These are phyloP conservation scores for Bos taurus DNA, from an alignment of 2,113 vertebrate genomes.

Conservation along the genomic window DNA sequence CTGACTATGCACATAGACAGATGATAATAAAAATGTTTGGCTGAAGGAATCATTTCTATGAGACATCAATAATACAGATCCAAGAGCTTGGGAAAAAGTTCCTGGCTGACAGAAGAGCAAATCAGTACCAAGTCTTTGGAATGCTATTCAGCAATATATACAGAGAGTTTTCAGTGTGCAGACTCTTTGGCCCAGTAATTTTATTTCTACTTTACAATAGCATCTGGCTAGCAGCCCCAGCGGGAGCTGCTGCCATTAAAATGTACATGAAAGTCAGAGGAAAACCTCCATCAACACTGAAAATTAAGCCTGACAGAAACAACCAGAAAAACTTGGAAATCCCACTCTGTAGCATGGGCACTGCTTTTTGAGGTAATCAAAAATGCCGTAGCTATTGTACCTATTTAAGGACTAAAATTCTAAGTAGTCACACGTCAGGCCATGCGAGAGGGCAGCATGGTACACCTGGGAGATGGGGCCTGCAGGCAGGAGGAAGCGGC, in stretches of 20 bases:
- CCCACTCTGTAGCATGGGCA: neutral
- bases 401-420: neutral
- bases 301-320: constrained; percentile 20
- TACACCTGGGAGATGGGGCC: neutral
- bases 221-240: constrained; percentile 44
- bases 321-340: neutral
- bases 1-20: neutral
- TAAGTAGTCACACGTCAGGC: neutral
- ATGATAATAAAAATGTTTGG: constrained; percentile 15
- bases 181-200: neutral
- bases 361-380: constrained; percentile 4
- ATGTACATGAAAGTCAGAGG: constrained; percentile 14
- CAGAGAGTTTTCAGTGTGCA: neutral
- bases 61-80: neutral
- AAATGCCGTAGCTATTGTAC: neutral
- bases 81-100: neutral
- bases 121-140: neutral
- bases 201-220: constrained; percentile 22
- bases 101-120: neutral
- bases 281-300: constrained; percentile 12
- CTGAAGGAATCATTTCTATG: neutral
- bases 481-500: neutral
- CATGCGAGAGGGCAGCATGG: accelerated
- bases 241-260: constrained; percentile 9
- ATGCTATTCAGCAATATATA: neutral